Evolutionary conservation across 2,113 vertebrate species (phyloP).

Genomic region (Falco punctatus): DNA sequence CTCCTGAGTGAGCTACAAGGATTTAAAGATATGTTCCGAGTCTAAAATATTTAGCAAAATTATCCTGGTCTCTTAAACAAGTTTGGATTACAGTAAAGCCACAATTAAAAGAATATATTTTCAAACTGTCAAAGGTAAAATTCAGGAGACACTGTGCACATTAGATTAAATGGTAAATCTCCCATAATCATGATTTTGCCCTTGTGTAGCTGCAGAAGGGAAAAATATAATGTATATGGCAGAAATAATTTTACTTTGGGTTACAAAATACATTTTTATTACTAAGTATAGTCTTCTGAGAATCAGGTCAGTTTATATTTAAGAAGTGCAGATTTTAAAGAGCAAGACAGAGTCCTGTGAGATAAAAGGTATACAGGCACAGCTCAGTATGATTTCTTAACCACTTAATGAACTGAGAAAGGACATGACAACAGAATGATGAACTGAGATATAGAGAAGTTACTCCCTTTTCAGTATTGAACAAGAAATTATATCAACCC

Average conservation of each 20-base stretch:
- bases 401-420: background rate
- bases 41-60: background rate
- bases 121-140: background rate
- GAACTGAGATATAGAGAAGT: background rate
- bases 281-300: background rate
- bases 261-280: background rate
- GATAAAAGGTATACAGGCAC: background rate
- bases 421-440: background rate
- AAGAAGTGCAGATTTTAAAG: background rate
- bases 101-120: background rate
- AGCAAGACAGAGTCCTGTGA: background rate
- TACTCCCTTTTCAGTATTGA: background rate
- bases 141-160: background rate
- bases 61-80: background rate
- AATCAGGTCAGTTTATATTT: background rate
- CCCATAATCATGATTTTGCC: background rate
- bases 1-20: background rate
- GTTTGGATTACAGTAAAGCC: background rate
- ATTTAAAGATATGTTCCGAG: background rate
- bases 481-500: background rate
- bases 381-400: background rate
- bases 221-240: background rate
- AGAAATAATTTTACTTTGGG: background rate
- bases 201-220: background rate
- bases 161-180: background rate